Percentiles rank a stretch among this genome's conserved stretches.
Conservation (phyloP, 2,113 vertebrate genomes). For the Sinocyclocheilus maitianheensis region DNA sequence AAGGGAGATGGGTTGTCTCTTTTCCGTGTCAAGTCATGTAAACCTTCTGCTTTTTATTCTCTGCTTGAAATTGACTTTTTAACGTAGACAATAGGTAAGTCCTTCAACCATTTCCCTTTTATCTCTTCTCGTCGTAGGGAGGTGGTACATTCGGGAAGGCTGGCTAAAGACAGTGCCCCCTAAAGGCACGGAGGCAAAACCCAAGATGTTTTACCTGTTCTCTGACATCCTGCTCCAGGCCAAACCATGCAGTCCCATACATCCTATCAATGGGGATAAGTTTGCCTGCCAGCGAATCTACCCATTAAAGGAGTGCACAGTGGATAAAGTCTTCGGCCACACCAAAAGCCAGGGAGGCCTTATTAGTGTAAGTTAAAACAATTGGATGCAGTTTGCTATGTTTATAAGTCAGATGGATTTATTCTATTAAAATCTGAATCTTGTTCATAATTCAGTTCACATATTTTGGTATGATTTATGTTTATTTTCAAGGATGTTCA, state of each 20-base stretch:
- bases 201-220: conserved; percentile 88
- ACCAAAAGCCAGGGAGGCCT: conserved; percentile 76
- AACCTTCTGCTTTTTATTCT: conserved; percentile 44
- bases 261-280: conserved; percentile 73
- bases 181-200: conserved; percentile 76
- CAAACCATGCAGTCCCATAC: conserved; percentile 78
- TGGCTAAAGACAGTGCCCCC: conserved; percentile 75
- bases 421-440: background rate
- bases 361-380: conserved; percentile 65
- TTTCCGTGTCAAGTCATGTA: conserved; percentile 27
- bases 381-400: background rate
- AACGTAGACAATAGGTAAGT: conserved; percentile 4
- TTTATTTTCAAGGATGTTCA: too few species aligned
- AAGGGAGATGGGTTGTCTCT: conserved; percentile 55
- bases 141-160: conserved; percentile 75
- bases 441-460: background rate
- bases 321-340: conserved; percentile 83
- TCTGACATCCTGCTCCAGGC: conserved; percentile 86
- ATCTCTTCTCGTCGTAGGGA: conserved; percentile 59
- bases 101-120: conserved; percentile 5
- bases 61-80: conserved; percentile 2
- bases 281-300: conserved; percentile 69
- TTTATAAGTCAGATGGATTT: background rate
- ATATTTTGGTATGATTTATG: background rate
- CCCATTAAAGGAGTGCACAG: conserved; percentile 82